phyloP scores from a whole-genome alignment of 2,888 invertebrate species.

The Steinernema carpocapsae region DNA sequence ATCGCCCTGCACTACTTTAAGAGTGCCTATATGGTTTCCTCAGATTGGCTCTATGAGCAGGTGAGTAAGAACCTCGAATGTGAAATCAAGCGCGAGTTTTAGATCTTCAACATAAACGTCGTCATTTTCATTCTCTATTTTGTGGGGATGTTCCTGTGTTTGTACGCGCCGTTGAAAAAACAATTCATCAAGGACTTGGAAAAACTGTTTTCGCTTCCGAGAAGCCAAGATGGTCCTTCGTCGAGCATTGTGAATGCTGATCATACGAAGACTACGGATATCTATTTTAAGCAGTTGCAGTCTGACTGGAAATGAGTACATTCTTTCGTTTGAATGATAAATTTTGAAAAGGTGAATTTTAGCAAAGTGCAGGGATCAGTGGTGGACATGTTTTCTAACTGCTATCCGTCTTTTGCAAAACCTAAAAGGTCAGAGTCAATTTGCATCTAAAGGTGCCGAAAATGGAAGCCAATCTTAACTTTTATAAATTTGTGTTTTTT shows the following conservation, averaged over 20 bases:
- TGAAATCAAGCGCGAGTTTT: neutral
- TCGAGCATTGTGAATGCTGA: neutral
- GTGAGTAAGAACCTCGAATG: neutral
- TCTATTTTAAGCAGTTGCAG: conserved; percentile 21
- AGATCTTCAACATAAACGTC: conserved; percentile 25
- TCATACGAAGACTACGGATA: conserved; percentile 24
- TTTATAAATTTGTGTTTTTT: too few relatives aligned
- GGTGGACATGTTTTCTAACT: too few relatives aligned
- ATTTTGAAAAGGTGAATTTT: too few relatives aligned
- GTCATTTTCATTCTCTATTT: conserved; percentile 21
- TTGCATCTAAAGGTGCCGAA: too few relatives aligned
- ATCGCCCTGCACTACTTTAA: conserved; percentile 29
- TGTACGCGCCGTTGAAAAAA: neutral
- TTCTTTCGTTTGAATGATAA: too few relatives aligned
- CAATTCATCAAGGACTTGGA: neutral
- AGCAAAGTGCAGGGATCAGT: too few relatives aligned
- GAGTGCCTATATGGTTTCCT: neutral
- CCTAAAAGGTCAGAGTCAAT: too few relatives aligned
- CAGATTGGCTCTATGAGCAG: conserved; percentile 25
- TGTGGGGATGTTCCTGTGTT: neutral
- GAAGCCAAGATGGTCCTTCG: neutral
- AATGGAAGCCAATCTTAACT: too few relatives aligned
- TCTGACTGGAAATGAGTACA: conserved; percentile 18
- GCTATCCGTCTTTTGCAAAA: too few relatives aligned
- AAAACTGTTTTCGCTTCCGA: neutral